These are phyloP conservation scores for Drosophila meridiana DNA, from an alignment of 2,888 invertebrate genomes.

Conservation along the genomic window DNA sequence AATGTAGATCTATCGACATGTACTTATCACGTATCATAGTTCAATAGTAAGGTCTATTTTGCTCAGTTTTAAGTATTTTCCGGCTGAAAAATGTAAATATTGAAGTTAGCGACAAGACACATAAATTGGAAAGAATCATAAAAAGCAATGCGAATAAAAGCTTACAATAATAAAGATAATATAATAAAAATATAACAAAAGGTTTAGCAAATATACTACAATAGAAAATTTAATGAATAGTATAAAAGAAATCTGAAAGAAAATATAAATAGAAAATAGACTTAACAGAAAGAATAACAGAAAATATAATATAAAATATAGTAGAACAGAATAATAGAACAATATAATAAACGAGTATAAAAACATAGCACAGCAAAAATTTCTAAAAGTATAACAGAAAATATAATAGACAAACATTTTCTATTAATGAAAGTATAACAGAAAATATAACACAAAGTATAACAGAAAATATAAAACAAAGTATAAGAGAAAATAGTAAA, in stretches of 20 bases:
- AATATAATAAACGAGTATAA: not conserved
- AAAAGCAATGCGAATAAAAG: not conserved
- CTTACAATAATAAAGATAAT: not conserved
- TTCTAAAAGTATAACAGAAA: not conserved
- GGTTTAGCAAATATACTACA: not conserved
- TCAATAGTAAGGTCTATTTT: not conserved
- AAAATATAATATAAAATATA: not conserved
- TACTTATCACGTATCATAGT: slow-evolving; percentile 5
- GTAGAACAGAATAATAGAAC: too few relatives aligned
- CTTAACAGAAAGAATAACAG: not conserved
- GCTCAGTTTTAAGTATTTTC: not conserved
- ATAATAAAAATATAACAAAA: not conserved
- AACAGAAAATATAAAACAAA: not conserved
- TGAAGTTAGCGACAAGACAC: not conserved
- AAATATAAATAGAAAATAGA: not conserved
- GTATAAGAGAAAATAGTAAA: not conserved
- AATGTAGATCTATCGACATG: not conserved
- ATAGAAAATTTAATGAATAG: not conserved
- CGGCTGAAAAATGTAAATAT: not conserved
- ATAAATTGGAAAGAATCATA: not conserved
- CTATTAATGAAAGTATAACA: not conserved
- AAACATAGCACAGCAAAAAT: not conserved
- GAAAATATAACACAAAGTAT: not conserved
- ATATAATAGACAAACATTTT: not conserved
- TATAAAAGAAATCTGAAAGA: not conserved